Percentiles rank a stretch among this genome's conserved stretches.
phyloP scores from a whole-genome alignment of 2,888 invertebrate genomes.

The Julus scandinavius region DNA sequence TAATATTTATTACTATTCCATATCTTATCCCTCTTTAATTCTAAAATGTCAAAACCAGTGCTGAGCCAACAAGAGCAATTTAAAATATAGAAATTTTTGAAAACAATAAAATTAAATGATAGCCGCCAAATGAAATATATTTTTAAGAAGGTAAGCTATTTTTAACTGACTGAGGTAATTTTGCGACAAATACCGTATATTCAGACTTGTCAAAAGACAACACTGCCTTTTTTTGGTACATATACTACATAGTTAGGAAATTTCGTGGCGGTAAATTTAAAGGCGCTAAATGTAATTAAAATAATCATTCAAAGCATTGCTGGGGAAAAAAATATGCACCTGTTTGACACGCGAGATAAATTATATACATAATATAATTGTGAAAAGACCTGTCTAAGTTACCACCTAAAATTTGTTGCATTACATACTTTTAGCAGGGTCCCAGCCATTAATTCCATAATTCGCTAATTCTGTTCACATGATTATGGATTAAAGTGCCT shows the following conservation, averaged over 20 bases:
- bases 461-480: too few species aligned
- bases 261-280: background rate
- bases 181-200: background rate
- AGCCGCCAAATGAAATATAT: background rate
- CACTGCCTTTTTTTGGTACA: background rate
- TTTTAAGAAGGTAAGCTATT: background rate
- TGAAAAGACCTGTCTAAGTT: too few species aligned
- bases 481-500: too few species aligned
- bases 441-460: too few species aligned
- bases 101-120: background rate
- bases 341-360: too few species aligned
- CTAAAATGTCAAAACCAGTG: background rate
- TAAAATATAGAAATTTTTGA: background rate
- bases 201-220: background rate
- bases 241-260: background rate
- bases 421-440: too few species aligned
- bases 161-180: background rate
- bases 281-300: background rate
- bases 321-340: too few species aligned
- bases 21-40: background rate
- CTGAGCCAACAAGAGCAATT: background rate
- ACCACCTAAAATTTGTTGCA: too few species aligned
- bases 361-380: too few species aligned
- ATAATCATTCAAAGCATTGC: background rate
- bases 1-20: background rate